Conservation (phyloP, 2,113 vertebrate species). For the crab-eating macaque (Macaca fascicularis) region DNA sequence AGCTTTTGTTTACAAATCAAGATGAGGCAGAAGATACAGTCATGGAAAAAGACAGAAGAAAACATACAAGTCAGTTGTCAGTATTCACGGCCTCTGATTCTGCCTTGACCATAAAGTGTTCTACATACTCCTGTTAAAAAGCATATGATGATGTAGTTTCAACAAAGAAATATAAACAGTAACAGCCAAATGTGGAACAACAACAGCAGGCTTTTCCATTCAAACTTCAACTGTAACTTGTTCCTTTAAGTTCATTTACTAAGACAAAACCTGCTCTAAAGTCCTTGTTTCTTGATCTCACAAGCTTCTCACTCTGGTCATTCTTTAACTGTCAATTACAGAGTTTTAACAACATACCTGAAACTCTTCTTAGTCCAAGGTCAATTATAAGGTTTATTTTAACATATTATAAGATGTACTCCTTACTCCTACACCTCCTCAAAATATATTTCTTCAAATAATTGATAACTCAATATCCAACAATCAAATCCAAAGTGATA, state of each 20-base stretch:
- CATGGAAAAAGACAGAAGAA: not conserved
- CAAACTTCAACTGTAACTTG: not conserved
- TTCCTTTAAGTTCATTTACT: constrained; percentile 39
- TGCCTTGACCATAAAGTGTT: not conserved
- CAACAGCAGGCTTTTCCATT: not conserved
- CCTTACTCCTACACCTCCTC: not conserved
- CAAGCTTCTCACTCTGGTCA: not conserved
- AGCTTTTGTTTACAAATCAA: not conserved
- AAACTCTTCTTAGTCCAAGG: constrained; percentile 32
- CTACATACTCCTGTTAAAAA: not conserved
- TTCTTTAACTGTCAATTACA: constrained; percentile 32
- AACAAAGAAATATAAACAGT: constrained; percentile 68
- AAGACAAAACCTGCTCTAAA: not conserved
- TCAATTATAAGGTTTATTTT: not conserved
- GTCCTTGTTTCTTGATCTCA: not conserved
- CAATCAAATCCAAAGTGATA: not conserved
- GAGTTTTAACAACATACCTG: not conserved
- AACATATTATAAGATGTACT: not conserved
- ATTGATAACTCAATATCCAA: not conserved
- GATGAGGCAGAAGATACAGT: not conserved
- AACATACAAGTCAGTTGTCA: not conserved
- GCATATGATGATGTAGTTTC: not conserved
- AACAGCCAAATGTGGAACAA: constrained; percentile 36
- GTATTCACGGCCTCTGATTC: not conserved
- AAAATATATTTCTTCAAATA: not conserved